phyloP scores from a whole-genome alignment of 2,888 invertebrate species.

The Meteorus cinctellus region DNA sequence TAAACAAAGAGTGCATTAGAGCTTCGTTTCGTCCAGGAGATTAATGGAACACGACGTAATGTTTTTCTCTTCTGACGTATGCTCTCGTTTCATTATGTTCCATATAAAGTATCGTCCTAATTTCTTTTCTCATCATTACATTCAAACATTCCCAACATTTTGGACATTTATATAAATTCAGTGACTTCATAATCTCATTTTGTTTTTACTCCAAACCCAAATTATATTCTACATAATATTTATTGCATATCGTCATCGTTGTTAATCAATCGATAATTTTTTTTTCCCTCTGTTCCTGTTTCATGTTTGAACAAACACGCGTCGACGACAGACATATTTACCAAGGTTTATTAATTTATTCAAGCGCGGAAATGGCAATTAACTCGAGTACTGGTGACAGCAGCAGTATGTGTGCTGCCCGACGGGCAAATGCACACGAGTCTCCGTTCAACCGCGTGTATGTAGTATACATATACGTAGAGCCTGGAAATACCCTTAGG shows the following conservation, averaged over 20 bases:
- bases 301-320: slow-evolving; percentile 52
- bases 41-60: slow-evolving; percentile 43
- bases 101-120: neutral
- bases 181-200: no score
- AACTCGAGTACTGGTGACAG: slow-evolving; percentile 71
- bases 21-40: slow-evolving; percentile 39
- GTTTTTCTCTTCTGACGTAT: neutral
- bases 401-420: slow-evolving; percentile 65
- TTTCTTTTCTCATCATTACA: neutral
- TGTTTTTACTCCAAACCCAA: no score
- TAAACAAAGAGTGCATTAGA: slow-evolving; percentile 39
- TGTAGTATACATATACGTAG: slow-evolving; percentile 31
- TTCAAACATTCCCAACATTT: neutral
- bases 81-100: slow-evolving; percentile 4
- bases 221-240: neutral
- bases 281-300: neutral
- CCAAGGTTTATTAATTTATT: slow-evolving; percentile 72
- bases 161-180: no score
- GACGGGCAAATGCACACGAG: slow-evolving; percentile 62
- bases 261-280: slow-evolving; percentile 33
- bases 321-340: slow-evolving; percentile 61
- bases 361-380: slow-evolving; percentile 72
- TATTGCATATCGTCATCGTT: slow-evolving; percentile 13
- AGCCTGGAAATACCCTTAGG: slow-evolving; percentile 50
- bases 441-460: slow-evolving; percentile 47